Conservation (phyloP, 2,113 vertebrate genomes). For the Choloepus hoffmanni region DNA sequence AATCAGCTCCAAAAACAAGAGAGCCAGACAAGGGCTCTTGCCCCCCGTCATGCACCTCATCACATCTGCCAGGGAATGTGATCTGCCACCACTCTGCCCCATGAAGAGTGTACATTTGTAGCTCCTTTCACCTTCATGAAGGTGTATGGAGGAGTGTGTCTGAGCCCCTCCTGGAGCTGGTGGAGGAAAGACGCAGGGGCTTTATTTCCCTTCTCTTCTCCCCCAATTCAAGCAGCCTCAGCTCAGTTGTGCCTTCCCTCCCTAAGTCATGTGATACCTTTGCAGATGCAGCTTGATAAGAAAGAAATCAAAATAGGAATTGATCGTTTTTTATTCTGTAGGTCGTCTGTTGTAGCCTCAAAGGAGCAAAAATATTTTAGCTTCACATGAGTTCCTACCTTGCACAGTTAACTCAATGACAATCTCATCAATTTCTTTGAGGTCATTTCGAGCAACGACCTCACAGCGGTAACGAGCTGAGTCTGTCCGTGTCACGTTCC, state of each 20-base stretch:
- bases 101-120: not conserved
- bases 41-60: not conserved
- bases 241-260: not conserved
- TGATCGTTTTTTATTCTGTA: not conserved
- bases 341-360: not conserved
- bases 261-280: not conserved
- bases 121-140: not conserved
- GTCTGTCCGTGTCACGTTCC: constrained; percentile 93
- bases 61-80: not conserved
- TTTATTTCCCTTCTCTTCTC: not conserved
- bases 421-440: constrained; percentile 95
- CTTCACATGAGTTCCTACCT: constrained; percentile 85
- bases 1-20: not conserved
- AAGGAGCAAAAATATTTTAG: not conserved
- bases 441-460: constrained; percentile 94
- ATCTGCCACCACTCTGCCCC: too few relatives aligned
- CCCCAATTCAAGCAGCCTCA: not conserved
- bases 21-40: not conserved
- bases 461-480: constrained; percentile 96
- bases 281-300: not conserved
- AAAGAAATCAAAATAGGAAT: not conserved
- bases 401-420: constrained; percentile 95
- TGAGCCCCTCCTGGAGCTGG: not conserved
- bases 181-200: not conserved
- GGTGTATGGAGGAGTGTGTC: not conserved